Evolutionary conservation across 1,140 invertebrate species (phyloP).

Genomic region (Drosophila repletoides): DNA sequence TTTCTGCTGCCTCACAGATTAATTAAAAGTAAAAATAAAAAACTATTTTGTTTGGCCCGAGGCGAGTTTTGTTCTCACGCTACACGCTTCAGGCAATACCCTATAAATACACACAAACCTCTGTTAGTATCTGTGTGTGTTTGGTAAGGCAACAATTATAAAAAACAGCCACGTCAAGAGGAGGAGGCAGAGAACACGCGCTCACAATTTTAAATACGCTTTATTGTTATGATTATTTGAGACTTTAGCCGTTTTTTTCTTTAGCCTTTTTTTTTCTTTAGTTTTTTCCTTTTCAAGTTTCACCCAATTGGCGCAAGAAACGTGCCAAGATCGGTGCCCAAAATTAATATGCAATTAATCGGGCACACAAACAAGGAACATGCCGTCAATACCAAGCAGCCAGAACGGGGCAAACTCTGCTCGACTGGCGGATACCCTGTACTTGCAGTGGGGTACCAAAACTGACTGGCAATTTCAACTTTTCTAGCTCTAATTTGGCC

Average conservation of each 20-base stretch:
- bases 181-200: slow-evolving; percentile 58
- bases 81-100: slow-evolving; percentile 6
- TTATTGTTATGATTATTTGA: slow-evolving; percentile 67
- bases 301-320: slow-evolving; percentile 68
- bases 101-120: not conserved
- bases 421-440: no score
- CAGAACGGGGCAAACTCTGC: no score
- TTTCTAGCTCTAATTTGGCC: no score
- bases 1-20: slow-evolving; percentile 20
- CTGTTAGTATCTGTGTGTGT: not conserved
- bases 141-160: slow-evolving; percentile 8
- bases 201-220: slow-evolving; percentile 64
- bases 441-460: no score
- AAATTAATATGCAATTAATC: slow-evolving; percentile 81
- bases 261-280: slow-evolving; percentile 2
- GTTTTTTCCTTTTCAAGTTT: slow-evolving; percentile 34
- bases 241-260: slow-evolving; percentile 20
- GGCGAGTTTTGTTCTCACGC: slow-evolving; percentile 63
- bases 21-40: slow-evolving; percentile 28
- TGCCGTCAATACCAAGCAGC: slow-evolving; percentile 64
- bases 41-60: slow-evolving; percentile 11
- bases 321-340: slow-evolving; percentile 69
- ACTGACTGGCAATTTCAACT: no score
- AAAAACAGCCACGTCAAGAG: slow-evolving; percentile 39
- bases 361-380: slow-evolving; percentile 76